Evolutionary conservation across 1,140 invertebrate genomes (phyloP), one percentile per base, ranked within the genome.

Genomic region (Anastrepha ludens): DNA sequence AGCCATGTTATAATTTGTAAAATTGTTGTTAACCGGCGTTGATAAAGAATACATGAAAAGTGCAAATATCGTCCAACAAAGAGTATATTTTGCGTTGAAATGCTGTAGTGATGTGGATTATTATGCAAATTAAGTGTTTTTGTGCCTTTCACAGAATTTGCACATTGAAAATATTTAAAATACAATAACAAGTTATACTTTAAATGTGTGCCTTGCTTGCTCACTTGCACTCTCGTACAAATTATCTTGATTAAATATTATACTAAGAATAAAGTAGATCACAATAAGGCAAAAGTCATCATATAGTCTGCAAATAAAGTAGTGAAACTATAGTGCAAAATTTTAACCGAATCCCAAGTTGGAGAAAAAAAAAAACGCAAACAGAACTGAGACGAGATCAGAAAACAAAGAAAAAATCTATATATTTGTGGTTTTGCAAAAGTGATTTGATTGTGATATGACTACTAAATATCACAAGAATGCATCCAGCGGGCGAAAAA

Each of bases 401-500:
- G 41, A 39, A 62, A 81, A 20, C 0, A 86, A 86, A 86, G 5
- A 60, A 60, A 86, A 20, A 59, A 41, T 15, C 7, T 62, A 39
- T 39, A 39, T 60, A n/a, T 65, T 62, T 86, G 60, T 86, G 55
- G 55, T 41, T 86, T 86, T 86, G 55, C 41, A 39, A 7, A 59
- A 86, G 29, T 86, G 58, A 60, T 41, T 89, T 90, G 89, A 89
- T 90, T 91, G 91, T 92, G 92, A 92, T 93, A 93, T 93, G 92
- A 92, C 90, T 93, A 89, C 90, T 89, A 92, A 91, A 91, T 92
- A 91, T 90, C 91, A 87, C 89, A 90, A 92, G 91, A 89, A 93
- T 93, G 92, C 92, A 93, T 93, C 91, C 91, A 92, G 92, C 91
- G 92, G 92, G 91, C 91, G 92, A 92, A 91, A 93, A 92, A 93